phyloP scores from a whole-genome alignment of 2,113 vertebrate species.

The Tichodroma muraria region DNA sequence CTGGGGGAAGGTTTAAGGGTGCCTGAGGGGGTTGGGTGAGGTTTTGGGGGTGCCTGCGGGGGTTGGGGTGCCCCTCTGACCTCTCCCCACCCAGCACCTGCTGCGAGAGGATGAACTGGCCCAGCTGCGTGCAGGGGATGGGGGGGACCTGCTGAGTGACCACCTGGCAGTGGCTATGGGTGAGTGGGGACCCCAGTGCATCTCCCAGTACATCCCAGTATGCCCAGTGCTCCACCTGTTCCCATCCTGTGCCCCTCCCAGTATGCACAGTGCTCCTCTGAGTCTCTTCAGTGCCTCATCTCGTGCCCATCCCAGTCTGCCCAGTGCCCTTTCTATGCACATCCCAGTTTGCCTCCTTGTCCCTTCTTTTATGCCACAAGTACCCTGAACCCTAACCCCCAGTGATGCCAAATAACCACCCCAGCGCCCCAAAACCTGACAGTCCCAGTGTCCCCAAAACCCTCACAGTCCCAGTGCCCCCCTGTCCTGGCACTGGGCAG shows the following conservation, averaged over 20 bases:
- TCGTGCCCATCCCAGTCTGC: background rate
- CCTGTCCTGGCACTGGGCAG: background rate
- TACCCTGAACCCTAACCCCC: background rate
- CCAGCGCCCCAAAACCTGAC: background rate
- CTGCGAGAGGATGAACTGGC: no score
- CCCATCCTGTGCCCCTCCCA: no score
- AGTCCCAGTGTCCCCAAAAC: background rate
- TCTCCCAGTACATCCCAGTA: background rate
- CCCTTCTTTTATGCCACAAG: no score
- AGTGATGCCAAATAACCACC: background rate
- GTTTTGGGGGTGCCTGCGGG: no score
- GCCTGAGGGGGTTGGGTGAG: no score
- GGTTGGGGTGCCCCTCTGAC: no score
- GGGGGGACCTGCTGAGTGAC: background rate
- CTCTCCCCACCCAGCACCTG: no score
- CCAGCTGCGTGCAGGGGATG: no score
- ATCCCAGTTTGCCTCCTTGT: background rate
- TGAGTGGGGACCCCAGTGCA: background rate
- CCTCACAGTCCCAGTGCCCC: no score
- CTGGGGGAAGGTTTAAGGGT: no score
- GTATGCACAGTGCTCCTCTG: no score
- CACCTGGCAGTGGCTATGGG: background rate
- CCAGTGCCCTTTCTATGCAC: background rate
- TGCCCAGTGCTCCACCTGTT: background rate
- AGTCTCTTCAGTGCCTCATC: no score